Evolutionary conservation across 2,113 vertebrate genomes (phyloP), one percentile per base, ranked within the genome.

Genomic region (Xerus inauris): DNA sequence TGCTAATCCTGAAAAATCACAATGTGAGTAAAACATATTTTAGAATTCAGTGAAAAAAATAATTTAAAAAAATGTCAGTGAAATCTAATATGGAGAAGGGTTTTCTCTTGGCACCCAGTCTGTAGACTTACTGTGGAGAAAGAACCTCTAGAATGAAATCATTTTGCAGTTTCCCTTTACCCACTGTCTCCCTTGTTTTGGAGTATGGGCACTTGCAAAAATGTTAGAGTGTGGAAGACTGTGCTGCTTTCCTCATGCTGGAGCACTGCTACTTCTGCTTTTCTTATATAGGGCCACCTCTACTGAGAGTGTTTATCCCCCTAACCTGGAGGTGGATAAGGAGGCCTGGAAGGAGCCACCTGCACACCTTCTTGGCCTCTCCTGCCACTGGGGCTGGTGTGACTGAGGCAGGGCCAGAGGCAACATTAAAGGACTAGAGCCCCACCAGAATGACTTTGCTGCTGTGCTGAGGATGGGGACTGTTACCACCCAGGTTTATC

Each of bases 1-100:
- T 85, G 77, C 93, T 86, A 89, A 96, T 86, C 73, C 40, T 93
- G 69, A 95, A 91, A 84, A 69, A 47, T 67, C 76, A 96, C 62
- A 2, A 90, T 87, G 47, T 87, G 24, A 94, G 67, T 38, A 92
- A 87, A 77, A 73, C 28, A 30, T 42, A 69, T 93, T 93, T 96
- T 91, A 89, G 64, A 83, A 73, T 45, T 80, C 26, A 91, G 17
- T 85, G 42, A 94, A 96, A 91, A 73, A 83, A 75, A 71, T 47
- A 82, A 32, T 57, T 85, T 95, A 88, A 93, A 49, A 92, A 92
- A 67, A 86, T 95, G 45, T 87, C 45, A 51, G 9, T 83, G 85
- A 94, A 86, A 94, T 87, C 76, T 73, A 49, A 89, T 94, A n/a
- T 76, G 62, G 69, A 81, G 64, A 92, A 91, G 75, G 94, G 47